These are phyloP conservation scores for Hemicordylus capensis DNA, from an alignment of 2,113 vertebrate species.

Conservation along the genomic window DNA sequence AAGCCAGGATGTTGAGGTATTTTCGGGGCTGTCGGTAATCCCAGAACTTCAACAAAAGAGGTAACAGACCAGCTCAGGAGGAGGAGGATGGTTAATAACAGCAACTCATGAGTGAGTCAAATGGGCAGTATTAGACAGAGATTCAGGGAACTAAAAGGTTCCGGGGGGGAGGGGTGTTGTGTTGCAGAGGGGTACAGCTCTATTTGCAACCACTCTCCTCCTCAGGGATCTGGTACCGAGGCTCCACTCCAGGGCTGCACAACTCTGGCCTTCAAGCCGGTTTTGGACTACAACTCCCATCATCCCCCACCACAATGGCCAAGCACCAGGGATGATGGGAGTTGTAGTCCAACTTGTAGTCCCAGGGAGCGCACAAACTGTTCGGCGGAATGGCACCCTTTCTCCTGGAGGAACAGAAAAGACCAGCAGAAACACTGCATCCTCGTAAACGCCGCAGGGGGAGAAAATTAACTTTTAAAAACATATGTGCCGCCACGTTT, in stretches of 20 bases:
- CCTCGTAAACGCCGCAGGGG: too few species aligned
- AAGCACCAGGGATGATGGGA: neutral
- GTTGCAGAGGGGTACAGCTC: too few species aligned
- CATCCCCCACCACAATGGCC: neutral
- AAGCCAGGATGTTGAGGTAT: constrained; percentile 94
- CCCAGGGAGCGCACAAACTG: too few species aligned
- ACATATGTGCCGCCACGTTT: too few species aligned
- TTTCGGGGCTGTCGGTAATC: constrained; percentile 97
- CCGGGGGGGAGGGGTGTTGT: too few species aligned
- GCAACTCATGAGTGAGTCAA: too few species aligned
- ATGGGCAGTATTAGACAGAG: neutral
- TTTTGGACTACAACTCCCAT: neutral
- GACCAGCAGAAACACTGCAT: neutral
- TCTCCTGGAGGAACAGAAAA: too few species aligned
- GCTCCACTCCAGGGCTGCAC: neutral
- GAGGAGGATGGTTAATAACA: neutral
- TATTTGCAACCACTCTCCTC: neutral
- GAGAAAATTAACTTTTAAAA: too few species aligned
- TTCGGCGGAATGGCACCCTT: too few species aligned
- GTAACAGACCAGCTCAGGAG: constrained; percentile 47
- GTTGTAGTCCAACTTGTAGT: neutral
- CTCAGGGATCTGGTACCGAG: too few species aligned
- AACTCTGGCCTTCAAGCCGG: neutral
- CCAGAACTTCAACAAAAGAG: constrained; percentile 86
- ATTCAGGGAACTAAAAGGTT: neutral